Evolutionary conservation across 2,888 invertebrate species (phyloP).

Genomic region (Hypsopygia costalis): DNA sequence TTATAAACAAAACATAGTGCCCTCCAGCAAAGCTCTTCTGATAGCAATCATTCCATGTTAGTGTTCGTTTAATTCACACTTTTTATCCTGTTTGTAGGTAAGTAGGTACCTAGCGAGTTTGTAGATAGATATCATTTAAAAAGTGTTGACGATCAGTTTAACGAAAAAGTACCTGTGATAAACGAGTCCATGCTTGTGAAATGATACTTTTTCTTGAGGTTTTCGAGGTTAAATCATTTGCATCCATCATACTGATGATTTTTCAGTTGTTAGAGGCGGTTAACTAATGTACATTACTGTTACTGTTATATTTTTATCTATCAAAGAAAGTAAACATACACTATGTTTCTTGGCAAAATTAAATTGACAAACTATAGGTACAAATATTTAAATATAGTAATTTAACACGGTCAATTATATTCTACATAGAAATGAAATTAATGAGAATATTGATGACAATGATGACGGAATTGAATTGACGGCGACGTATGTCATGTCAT

Average conservation of each 20-base stretch:
- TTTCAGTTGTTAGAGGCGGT: constrained; percentile 21
- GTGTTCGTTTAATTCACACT: no score
- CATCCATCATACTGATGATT: constrained; percentile 82
- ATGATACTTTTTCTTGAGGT: constrained; percentile 81
- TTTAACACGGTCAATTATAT: no score
- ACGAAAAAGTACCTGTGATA: constrained; percentile 80
- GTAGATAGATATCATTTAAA: no score
- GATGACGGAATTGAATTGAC: no score
- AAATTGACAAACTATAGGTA: background rate
- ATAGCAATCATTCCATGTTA: no score
- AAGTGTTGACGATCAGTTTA: background rate
- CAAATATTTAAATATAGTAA: background rate
- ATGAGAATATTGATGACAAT: no score
- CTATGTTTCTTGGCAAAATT: background rate
- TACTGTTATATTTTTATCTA: background rate
- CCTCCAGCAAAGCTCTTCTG: no score
- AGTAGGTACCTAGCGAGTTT: no score
- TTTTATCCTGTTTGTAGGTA: no score
- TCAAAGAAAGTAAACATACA: background rate
- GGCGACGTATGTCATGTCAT: no score
- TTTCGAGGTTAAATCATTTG: constrained; percentile 84
- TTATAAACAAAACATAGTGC: no score
- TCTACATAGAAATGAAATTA: no score
- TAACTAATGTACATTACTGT: constrained; percentile 38
- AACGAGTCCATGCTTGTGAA: constrained; percentile 83